Conservation (phyloP, 2,113 vertebrate species). For the Charadrius vociferus region DNA sequence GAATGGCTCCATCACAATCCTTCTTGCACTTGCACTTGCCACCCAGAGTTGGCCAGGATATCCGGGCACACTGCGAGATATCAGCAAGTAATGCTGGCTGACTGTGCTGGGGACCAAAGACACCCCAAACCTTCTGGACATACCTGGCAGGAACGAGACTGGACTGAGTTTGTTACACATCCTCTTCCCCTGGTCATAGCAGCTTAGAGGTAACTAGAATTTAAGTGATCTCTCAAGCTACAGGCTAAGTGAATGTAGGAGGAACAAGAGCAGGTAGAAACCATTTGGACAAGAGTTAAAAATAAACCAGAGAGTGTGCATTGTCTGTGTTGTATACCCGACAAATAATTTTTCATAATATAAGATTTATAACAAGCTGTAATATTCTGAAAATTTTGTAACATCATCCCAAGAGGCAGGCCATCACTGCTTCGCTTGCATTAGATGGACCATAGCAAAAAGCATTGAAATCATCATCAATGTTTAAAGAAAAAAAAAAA, state of each 20-base stretch:
- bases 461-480: background rate
- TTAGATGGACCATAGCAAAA: background rate
- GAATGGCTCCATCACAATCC: background rate
- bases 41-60: background rate
- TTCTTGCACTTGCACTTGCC: background rate
- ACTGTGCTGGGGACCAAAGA: background rate
- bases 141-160: background rate
- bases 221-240: background rate
- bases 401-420: background rate
- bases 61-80: background rate
- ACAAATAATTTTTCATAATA: background rate
- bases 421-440: fast-evolving
- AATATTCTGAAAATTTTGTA: background rate
- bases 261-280: background rate
- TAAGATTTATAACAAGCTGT: background rate
- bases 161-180: background rate
- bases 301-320: background rate
- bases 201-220: background rate
- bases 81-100: background rate
- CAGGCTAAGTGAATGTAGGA: background rate
- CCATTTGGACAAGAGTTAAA: background rate
- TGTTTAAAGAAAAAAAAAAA: background rate
- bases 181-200: background rate
- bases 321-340: background rate
- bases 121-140: background rate